Conservation (phyloP, 2,888 invertebrate genomes). For the Xylophagus ater region DNA sequence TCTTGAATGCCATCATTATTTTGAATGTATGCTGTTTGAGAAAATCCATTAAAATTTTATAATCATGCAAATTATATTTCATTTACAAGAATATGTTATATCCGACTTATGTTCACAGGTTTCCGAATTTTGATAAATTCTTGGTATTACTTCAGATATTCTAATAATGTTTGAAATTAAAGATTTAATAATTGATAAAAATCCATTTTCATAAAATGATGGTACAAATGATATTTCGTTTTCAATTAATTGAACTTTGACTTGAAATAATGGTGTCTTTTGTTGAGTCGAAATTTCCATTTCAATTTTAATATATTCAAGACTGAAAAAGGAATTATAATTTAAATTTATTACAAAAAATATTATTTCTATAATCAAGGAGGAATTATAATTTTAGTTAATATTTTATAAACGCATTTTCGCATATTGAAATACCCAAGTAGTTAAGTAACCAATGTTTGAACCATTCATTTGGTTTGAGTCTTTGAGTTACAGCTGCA, state of each 20-base stretch:
- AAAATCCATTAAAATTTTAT: slow-evolving; percentile 1
- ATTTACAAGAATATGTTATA: slow-evolving; percentile 4
- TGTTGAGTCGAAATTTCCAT: slow-evolving; percentile 12
- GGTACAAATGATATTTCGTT: slow-evolving; percentile 64
- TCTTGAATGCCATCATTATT: slow-evolving; percentile 46
- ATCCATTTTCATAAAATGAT: slow-evolving; percentile 57
- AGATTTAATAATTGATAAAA: slow-evolving; percentile 56
- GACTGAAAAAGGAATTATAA: slow-evolving; percentile 10
- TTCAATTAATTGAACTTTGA: slow-evolving; percentile 60
- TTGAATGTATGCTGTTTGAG: slow-evolving; percentile 38
- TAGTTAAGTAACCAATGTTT: too few species aligned
- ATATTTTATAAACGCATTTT: too few species aligned
- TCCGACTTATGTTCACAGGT: too few species aligned
- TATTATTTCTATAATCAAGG: too few species aligned
- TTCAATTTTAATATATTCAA: slow-evolving; percentile 15
- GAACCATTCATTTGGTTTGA: too few species aligned
- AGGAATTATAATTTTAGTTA: too few species aligned
- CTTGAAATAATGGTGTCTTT: slow-evolving; percentile 64
- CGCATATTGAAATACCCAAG: too few species aligned
- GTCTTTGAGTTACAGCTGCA: too few species aligned
- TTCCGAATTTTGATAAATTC: slow-evolving; percentile 47
- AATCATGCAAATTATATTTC: not conserved
- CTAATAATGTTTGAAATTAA: slow-evolving; percentile 69
- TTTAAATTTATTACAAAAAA: too few species aligned
- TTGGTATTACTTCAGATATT: slow-evolving; percentile 62